Evolutionary conservation across 1,140 invertebrate species (phyloP), one percentile per base, ranked within the genome.

Genomic region (Lasioglossum baleicum): DNA sequence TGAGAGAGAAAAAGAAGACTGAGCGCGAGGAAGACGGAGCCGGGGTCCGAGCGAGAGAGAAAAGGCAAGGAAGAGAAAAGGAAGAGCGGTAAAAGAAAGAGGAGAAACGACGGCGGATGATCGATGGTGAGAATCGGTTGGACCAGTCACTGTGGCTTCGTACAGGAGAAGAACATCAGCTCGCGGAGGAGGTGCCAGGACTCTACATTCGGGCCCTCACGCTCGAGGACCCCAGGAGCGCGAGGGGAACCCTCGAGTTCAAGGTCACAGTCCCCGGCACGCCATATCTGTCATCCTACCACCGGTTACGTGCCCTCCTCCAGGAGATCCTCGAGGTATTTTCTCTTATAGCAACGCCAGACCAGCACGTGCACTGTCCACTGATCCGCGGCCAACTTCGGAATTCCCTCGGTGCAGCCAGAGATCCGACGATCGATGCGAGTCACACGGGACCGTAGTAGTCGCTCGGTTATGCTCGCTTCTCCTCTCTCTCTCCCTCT

Each of bases 151-250:
- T 82, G 89, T 90, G 90, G 90, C 89, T 90, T 89, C 90, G 73
- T 88, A 87, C 84, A 68, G 71, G 77, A 85, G 89, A 80, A 89
- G 90, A n/a, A 88, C 87, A 88, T 88, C 89, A 89, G 80, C 80
- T 91, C 67, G 89, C 83, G 83, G 91, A 92, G 86, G 91, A 92
- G 85, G 91, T 92, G 83, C 91, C 91, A 69, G 91, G 91, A 77
- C 90, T 92, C 51, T 91, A 90, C 73, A 92, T 92, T 88, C 88
- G 91, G 81, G 90, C 91, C 65, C 88, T 92, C 17, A 92, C 90
- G 58, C 90, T 92, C 60, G 91, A 92, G 84, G 91, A 92, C 85
- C 91, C 91, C 58, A 90, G 85, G 83, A 91, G 86, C 67, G 83
- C 86, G 42, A 87, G n/a, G 84, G 78, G 86, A 90, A 76, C 81